Percentiles rank a stretch among this genome's conserved stretches.
phyloP scores from a whole-genome alignment of 2,113 vertebrate genomes.

The Craseonycteris thonglongyai region DNA sequence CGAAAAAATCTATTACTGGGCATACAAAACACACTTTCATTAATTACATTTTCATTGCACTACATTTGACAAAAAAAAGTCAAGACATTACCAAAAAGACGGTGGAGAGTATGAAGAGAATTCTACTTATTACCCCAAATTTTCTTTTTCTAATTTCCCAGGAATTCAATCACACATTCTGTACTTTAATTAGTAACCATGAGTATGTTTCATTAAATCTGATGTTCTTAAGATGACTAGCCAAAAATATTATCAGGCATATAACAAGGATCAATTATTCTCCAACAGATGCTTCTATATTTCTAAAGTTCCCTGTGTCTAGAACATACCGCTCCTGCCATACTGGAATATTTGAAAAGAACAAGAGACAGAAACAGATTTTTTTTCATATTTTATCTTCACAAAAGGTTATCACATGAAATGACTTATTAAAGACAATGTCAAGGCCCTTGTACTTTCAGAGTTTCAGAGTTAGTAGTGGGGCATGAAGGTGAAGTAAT shows the following conservation, averaged over 20 bases:
- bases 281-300: background rate
- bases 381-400: slow-evolving; percentile 19
- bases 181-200: slow-evolving; percentile 43
- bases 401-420: background rate
- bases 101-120: background rate
- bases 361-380: background rate
- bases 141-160: slow-evolving; percentile 44
- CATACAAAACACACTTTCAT: slow-evolving; percentile 62
- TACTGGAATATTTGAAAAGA: slow-evolving; percentile 23
- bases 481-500: background rate
- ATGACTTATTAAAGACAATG: background rate
- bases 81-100: slow-evolving; percentile 27
- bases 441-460: background rate
- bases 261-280: slow-evolving; percentile 15
- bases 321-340: background rate
- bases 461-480: background rate
- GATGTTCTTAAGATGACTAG: slow-evolving; percentile 35
- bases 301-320: background rate
- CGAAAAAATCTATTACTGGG: slow-evolving; percentile 64
- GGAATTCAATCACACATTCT: slow-evolving; percentile 12
- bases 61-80: slow-evolving; percentile 64
- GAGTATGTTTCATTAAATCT: slow-evolving; percentile 55
- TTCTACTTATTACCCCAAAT: slow-evolving; percentile 34
- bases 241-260: slow-evolving; percentile 22
- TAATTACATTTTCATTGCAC: slow-evolving; percentile 68